phyloP scores from a whole-genome alignment of 2,888 invertebrate species.

The Apomyelois bistriatella region DNA sequence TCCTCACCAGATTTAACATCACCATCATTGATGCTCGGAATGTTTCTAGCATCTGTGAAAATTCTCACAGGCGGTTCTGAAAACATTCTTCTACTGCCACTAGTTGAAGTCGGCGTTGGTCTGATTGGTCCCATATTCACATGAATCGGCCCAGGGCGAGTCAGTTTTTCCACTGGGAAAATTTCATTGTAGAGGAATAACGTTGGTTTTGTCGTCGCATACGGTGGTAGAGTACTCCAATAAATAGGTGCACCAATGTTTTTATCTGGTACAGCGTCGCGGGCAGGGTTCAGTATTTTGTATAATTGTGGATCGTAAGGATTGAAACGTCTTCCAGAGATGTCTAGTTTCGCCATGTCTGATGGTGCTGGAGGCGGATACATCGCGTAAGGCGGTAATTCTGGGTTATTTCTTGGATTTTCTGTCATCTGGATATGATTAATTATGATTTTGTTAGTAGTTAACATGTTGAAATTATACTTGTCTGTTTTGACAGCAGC shows the following conservation, averaged over 20 bases:
- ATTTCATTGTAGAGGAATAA: not conserved
- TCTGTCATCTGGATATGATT: not conserved
- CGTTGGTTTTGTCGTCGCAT: not conserved
- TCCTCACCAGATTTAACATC: not conserved
- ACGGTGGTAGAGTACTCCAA: not conserved
- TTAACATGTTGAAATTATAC: too few species aligned
- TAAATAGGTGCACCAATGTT: not conserved
- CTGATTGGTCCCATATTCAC: not conserved
- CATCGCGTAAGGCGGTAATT: not conserved
- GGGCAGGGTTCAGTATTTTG: not conserved
- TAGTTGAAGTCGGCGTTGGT: not conserved
- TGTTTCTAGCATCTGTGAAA: not conserved
- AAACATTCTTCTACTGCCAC: not conserved
- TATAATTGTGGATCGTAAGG: not conserved
- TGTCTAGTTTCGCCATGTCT: not conserved
- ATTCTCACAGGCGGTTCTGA: not conserved
- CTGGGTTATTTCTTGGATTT: not conserved
- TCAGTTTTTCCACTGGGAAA: not conserved
- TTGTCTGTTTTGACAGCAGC: too few species aligned
- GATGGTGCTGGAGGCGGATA: not conserved
- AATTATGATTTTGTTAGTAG: not conserved
- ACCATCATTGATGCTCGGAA: not conserved
- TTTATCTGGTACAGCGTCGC: not conserved
- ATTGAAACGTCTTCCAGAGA: slow-evolving; percentile 24
- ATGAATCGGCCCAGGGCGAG: not conserved